phyloP scores from a whole-genome alignment of 2,113 vertebrate genomes.

The Anolis sagrei region DNA sequence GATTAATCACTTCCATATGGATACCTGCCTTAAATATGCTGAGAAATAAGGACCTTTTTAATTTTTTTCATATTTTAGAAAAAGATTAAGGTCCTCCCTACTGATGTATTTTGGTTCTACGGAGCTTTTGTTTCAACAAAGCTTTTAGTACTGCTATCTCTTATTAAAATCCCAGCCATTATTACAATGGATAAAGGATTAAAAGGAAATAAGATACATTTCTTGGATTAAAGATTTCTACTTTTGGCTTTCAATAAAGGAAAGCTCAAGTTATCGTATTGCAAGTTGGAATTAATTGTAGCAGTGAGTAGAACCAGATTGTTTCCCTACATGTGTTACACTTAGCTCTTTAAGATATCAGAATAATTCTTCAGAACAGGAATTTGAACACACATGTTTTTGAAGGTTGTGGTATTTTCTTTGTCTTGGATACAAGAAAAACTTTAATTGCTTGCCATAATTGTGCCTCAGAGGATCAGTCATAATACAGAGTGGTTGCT shows the following conservation, averaged over 20 bases:
- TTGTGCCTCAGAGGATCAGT: not conserved
- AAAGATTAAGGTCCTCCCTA: not conserved
- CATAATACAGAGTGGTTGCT: not conserved
- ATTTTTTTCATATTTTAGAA: not conserved
- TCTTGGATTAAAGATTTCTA: constrained; percentile 55
- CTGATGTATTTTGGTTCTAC: constrained; percentile 10
- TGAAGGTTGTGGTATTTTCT: constrained; percentile 68
- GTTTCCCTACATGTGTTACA: constrained; percentile 73
- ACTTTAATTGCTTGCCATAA: constrained; percentile 34
- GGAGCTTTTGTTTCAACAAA: constrained; percentile 22
- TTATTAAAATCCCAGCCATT: constrained; percentile 30
- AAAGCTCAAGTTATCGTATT: constrained; percentile 25
- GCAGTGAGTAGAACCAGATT: constrained; percentile 69
- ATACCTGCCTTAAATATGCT: not conserved
- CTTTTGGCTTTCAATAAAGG: constrained; percentile 68
- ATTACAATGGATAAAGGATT: constrained; percentile 39
- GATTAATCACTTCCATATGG: not conserved
- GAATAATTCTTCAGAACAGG: constrained; percentile 62
- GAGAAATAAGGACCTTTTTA: not conserved
- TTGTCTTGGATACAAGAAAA: constrained; percentile 56
- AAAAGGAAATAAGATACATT: constrained; percentile 42
- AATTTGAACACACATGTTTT: constrained; percentile 61
- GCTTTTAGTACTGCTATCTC: constrained; percentile 34
- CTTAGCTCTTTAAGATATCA: constrained; percentile 63
- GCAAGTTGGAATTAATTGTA: constrained; percentile 63